Conservation (phyloP, 2,797 vertebrate species). For the Eptatretus atami region DNA sequence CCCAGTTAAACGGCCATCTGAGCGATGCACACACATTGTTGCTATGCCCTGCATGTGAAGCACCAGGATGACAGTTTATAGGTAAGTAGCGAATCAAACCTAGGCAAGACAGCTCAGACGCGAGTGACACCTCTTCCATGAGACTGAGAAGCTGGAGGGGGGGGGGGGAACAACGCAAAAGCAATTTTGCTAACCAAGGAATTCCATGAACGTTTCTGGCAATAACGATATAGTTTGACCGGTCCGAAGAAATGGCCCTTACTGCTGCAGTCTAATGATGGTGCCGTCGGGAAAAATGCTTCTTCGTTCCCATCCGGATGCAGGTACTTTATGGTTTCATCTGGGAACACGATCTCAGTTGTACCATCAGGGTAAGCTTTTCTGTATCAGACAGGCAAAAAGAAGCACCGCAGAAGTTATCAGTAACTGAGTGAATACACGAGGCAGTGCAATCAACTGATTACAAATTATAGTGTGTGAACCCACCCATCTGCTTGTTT, state of each 20-base stretch:
- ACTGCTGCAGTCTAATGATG: constrained; percentile 38
- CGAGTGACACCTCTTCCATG: no score
- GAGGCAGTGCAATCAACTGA: background rate
- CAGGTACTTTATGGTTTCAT: constrained; percentile 59
- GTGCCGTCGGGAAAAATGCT: constrained; percentile 62
- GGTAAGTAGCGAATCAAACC: no score
- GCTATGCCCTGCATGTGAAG: no score
- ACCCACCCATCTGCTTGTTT: constrained; percentile 66
- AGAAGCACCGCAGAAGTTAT: no score
- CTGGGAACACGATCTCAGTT: constrained; percentile 76
- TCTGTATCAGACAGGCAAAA: constrained; percentile 18
- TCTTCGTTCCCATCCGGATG: constrained; percentile 49
- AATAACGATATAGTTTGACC: background rate
- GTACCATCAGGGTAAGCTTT: constrained; percentile 60
- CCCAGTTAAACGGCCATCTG: no score
- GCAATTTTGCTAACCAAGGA: no score
- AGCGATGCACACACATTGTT: no score
- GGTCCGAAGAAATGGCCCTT: constrained; percentile 12
- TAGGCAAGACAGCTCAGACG: no score
- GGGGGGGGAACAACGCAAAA: no score
- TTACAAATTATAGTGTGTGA: background rate
- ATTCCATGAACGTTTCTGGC: background rate
- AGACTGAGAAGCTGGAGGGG: no score
- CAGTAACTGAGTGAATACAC: background rate
- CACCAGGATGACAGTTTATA: no score